Percentiles rank a stretch among this genome's conserved stretches.
Conservation (phyloP, 2,797 vertebrate genomes). For the Xyrichtys novacula region DNA sequence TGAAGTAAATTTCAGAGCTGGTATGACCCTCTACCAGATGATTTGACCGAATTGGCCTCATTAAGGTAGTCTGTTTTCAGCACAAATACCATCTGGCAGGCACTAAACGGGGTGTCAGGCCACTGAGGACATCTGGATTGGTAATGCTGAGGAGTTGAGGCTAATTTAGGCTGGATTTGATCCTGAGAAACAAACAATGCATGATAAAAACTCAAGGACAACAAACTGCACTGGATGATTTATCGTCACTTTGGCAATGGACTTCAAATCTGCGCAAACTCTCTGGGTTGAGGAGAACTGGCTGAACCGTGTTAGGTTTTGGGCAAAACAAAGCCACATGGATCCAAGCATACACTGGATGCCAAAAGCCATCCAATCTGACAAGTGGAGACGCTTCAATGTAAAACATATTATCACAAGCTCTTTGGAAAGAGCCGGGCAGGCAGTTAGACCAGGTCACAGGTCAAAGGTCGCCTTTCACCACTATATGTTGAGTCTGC, state of each 20-base stretch:
- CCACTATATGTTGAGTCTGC: slow-evolving; percentile 14
- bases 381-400: slow-evolving; percentile 58
- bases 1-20: slow-evolving; percentile 25
- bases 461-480: slow-evolving; percentile 52
- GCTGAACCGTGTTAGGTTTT: slow-evolving; percentile 11
- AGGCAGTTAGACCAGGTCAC: slow-evolving; percentile 30
- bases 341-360: slow-evolving; percentile 25
- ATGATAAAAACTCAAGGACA: slow-evolving; percentile 34
- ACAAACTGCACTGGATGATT: slow-evolving; percentile 6
- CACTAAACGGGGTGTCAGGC: slow-evolving; percentile 64
- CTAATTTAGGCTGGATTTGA: slow-evolving; percentile 43
- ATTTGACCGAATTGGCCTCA: slow-evolving; percentile 64
- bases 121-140: slow-evolving; percentile 67
- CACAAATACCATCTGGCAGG: slow-evolving; percentile 68
- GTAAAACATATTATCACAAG: slow-evolving; percentile 36
- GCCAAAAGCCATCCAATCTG: slow-evolving; percentile 2
- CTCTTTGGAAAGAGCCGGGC: slow-evolving; percentile 31
- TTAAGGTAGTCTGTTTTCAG: slow-evolving; percentile 72
- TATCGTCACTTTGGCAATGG: slow-evolving; percentile 15
- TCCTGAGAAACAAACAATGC: slow-evolving; percentile 43
- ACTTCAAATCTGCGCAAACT: slow-evolving; percentile 10
- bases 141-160: slow-evolving; percentile 39
- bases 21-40: slow-evolving; percentile 34
- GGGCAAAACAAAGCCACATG: slow-evolving; percentile 35
- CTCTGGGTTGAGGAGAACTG: slow-evolving; percentile 30